Base-by-base conservation (phyloP, 2,113 vertebrate genomes). In the Aptenodytes patagonicus region DNA sequence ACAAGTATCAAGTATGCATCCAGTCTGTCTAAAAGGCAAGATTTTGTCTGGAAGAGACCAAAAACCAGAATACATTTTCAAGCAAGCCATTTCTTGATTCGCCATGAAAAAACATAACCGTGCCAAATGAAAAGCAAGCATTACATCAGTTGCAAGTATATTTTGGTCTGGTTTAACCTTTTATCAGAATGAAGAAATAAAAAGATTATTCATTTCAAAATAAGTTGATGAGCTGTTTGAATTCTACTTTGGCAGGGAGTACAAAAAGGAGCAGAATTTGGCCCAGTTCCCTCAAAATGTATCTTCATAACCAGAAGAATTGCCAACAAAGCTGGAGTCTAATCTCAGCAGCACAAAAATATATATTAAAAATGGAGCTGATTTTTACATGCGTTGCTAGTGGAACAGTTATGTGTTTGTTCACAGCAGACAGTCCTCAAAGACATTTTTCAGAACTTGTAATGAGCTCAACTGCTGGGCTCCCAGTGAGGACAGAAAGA, bases 51-150 rank as follows among this genome's bases (percentile, higher is more conserved):
- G 51, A 82, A 73, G 44, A 85, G 4, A 68, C 22, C 54, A 83
- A 78, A 89, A 94, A 25, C 49, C 57, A 58, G 61, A 89, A 87
- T 15, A 34, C 4, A 34, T 92, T 89, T 94, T 79, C 69, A 72
- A 94, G 55, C n/a, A 93, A 94, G 66, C 10, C 17, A 18, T 91
- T 90, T 93, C 66, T 89, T 94, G 66, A 76, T 95, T 73, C 95
- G 47, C 69, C 72, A 55, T 68, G 28, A 64, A 51, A 58, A 95
- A 94, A 17, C 42, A n/a, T 32, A 77, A 58, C 22, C 1, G 2
- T 86, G 83, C 32, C 47, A 83, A 31, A 77, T 47, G 15, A 68
- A 70, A 88, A 89, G 31, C n/a, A 86, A 93, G 24, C 68, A 44
- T n/a, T 93, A 13, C 8, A 11, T 62, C 79, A 60, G 7, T 31